phyloP scores from a whole-genome alignment of 2,797 vertebrate species.

The Sphenodon punctatus region DNA sequence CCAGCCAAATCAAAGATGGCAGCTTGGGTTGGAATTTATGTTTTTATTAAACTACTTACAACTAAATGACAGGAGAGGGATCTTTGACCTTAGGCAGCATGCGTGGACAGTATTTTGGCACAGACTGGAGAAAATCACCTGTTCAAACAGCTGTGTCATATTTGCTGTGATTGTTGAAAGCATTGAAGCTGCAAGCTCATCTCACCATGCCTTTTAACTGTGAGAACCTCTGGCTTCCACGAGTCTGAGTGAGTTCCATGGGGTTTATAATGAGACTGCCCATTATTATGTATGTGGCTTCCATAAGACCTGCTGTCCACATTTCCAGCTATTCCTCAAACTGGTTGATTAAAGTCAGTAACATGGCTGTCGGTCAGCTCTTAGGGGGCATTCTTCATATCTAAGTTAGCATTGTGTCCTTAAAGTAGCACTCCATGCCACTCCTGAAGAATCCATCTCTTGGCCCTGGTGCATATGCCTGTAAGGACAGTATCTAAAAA shows the following conservation, averaged over 20 bases:
- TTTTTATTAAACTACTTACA: neutral
- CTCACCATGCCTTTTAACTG: neutral
- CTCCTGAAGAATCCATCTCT: neutral
- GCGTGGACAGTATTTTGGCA: neutral
- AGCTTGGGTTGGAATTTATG: neutral
- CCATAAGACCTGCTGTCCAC: neutral
- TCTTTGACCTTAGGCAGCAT: neutral
- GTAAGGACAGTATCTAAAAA: neutral
- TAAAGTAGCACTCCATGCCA: neutral
- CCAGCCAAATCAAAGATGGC: neutral
- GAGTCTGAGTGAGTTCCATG: neutral
- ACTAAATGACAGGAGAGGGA: neutral
- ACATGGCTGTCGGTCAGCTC: neutral
- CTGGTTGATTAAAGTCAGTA: neutral
- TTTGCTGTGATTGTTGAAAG: neutral
- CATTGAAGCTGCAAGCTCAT: neutral
- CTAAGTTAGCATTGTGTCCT: neutral
- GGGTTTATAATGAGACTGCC: neutral
- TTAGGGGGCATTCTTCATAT: rapidly evolving
- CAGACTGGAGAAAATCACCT: neutral
- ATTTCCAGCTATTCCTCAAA: neutral
- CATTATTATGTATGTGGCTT: neutral
- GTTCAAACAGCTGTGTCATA: neutral
- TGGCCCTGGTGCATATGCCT: rapidly evolving
- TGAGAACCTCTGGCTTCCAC: neutral